Evolutionary conservation across 2,888 invertebrate species (phyloP), one percentile per base, ranked within the genome.

Genomic region (Volucella bombylans): DNA sequence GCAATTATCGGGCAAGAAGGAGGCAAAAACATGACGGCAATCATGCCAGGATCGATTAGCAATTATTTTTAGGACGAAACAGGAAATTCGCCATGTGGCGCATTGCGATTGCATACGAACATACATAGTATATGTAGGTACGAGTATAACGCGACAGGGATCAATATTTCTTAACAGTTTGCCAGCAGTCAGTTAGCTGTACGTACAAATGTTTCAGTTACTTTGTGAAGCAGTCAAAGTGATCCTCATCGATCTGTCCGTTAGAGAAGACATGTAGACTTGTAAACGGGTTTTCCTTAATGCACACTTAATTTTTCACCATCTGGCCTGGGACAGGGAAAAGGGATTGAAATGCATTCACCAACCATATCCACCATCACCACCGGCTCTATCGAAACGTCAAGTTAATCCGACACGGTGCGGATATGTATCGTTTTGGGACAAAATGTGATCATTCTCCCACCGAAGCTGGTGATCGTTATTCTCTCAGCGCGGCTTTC

Each of bases 41-140:
- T 83, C 83, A 80, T 83, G 83, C 83, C 83, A 83, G 83, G 83
- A 85, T 85, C 81, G 85, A 85, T 85, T 85, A 85, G 85, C 85
- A 85, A 85, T 85, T 85, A 85, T 85, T 85, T 85, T 85, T 81
- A 85, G 85, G 85, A 85, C 64, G 62, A 79, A 85, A 85, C 85
- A 85, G 85, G 85, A 85, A 85, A 85, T 85, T 85, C 85, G 81
- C 85, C 85, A 85, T 85, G 85, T 85, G 85, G 80, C 72, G 85
- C 31, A 31, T 31, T 31, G 31, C 31, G 31, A 31, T 77, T 81
- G 71, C 68, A 47, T 74, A 83, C 76, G 67, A 62, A 79, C 73
- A 77, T 82, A 54, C 12, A 45, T 45, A n/a, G 57, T 57, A 41
- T 67, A 62, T 14, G 18, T 23, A 38, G 73, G 68, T 82, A 62